These are phyloP conservation scores for Actias luna DNA, from an alignment of 2,888 invertebrate genomes.

Conservation along the genomic window DNA sequence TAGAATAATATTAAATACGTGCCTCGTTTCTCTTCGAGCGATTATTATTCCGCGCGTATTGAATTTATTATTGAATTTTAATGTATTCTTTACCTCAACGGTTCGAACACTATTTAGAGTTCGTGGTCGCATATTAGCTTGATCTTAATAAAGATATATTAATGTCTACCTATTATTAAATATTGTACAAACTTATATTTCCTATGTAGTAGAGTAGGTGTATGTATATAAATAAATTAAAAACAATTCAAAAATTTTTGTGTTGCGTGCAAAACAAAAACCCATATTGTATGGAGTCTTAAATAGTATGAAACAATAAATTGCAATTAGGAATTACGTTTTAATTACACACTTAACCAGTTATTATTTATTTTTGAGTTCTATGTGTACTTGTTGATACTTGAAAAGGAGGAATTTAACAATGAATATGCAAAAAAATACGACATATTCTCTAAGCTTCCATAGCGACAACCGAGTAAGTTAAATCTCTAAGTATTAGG, in stretches of 20 bases:
- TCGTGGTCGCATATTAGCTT: not conserved
- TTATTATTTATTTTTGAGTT: too few relatives aligned
- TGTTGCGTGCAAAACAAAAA: not conserved
- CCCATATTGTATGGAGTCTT: too few relatives aligned
- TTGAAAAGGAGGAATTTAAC: not conserved
- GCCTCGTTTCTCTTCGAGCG: too few relatives aligned
- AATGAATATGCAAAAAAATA: too few relatives aligned
- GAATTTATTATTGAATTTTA: too few relatives aligned
- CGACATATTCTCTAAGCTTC: not conserved
- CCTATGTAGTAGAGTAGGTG: not conserved
- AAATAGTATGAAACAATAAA: too few relatives aligned
- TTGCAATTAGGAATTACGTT: too few relatives aligned
- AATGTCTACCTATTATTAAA: not conserved
- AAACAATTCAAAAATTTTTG: not conserved
- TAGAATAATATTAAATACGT: too few relatives aligned
- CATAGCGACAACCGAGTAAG: not conserved
- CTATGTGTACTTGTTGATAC: not conserved
- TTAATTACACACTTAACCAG: too few relatives aligned
- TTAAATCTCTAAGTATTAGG: not conserved
- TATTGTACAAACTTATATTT: not conserved
- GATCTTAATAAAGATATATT: not conserved
- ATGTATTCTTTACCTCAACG: not conserved
- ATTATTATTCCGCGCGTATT: not conserved
- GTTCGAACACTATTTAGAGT: slow-evolving; percentile 4
- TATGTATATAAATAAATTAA: not conserved